phyloP scores from a whole-genome alignment of 2,113 vertebrate species.

The Oenanthe oenanthe region DNA sequence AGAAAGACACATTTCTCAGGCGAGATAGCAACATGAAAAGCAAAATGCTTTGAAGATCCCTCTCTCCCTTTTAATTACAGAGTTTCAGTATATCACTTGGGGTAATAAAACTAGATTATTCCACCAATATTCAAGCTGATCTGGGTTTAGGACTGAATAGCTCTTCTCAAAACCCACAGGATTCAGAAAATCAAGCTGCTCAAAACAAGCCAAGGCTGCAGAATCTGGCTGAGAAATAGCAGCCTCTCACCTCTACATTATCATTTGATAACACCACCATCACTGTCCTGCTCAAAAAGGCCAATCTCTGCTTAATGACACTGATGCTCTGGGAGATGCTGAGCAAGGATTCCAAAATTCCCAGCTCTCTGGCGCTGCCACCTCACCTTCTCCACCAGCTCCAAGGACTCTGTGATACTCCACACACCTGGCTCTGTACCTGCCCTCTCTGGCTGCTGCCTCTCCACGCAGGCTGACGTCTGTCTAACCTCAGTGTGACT shows the following conservation, averaged over 20 bases:
- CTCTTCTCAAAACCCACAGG: neutral
- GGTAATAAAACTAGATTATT: neutral
- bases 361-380: fast-evolving
- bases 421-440: neutral
- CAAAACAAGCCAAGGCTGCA: fast-evolving
- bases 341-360: neutral
- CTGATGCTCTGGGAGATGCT: neutral
- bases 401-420: fast-evolving
- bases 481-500: neutral
- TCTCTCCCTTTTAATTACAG: neutral
- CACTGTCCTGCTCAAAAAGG: fast-evolving
- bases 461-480: neutral
- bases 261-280: neutral
- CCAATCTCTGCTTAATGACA: neutral
- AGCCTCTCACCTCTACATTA: neutral
- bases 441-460: neutral
- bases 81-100: neutral
- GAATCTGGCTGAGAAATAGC: neutral
- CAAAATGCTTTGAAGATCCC: neutral
- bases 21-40: neutral
- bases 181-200: neutral
- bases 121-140: neutral
- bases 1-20: neutral
- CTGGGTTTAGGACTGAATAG: neutral
- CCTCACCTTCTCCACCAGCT: neutral